These are phyloP conservation scores for Ceuthmochares aereus DNA, from an alignment of 2,113 vertebrate species.

Conservation along the genomic window DNA sequence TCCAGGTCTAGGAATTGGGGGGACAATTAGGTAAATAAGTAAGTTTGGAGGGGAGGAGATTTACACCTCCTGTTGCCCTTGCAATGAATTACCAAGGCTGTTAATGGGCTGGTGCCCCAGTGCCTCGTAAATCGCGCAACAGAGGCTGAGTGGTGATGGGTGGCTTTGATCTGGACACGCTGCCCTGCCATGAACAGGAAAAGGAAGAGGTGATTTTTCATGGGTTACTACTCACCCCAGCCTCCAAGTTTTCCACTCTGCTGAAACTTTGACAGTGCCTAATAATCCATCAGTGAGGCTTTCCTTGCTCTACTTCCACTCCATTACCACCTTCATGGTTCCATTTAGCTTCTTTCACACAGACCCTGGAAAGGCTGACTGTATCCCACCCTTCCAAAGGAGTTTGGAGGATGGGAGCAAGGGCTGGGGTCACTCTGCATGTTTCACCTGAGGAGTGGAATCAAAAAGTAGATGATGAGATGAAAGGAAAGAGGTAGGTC, in stretches of 20 bases:
- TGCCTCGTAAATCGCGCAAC: slow-evolving; percentile 63
- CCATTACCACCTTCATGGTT: slow-evolving; percentile 45
- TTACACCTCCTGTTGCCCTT: slow-evolving; percentile 68
- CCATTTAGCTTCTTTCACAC: slow-evolving; percentile 63
- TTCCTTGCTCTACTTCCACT: slow-evolving; percentile 52
- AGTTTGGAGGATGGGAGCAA: background rate
- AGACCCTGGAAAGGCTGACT: slow-evolving; percentile 7
- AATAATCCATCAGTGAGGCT: slow-evolving; percentile 76
- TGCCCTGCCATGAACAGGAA: slow-evolving; percentile 77
- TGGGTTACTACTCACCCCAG: slow-evolving; percentile 73
- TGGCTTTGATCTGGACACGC: slow-evolving; percentile 82
- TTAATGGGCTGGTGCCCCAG: slow-evolving; percentile 75
- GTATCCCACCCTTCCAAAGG: background rate
- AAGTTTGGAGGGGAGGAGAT: slow-evolving; percentile 53
- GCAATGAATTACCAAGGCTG: slow-evolving; percentile 73
- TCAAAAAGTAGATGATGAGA: background rate
- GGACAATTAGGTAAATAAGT: slow-evolving; percentile 53
- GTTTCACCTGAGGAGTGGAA: background rate
- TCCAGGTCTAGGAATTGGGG: background rate
- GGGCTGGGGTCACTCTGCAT: background rate
- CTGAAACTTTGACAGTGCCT: slow-evolving; percentile 80
- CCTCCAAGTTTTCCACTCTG: slow-evolving; percentile 81
- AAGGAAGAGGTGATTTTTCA: slow-evolving; percentile 83
- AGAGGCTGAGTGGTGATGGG: slow-evolving; percentile 29
- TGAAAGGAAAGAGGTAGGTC: background rate